phyloP scores from a whole-genome alignment of 2,113 vertebrate species.

The Eretmochelys imbricata region DNA sequence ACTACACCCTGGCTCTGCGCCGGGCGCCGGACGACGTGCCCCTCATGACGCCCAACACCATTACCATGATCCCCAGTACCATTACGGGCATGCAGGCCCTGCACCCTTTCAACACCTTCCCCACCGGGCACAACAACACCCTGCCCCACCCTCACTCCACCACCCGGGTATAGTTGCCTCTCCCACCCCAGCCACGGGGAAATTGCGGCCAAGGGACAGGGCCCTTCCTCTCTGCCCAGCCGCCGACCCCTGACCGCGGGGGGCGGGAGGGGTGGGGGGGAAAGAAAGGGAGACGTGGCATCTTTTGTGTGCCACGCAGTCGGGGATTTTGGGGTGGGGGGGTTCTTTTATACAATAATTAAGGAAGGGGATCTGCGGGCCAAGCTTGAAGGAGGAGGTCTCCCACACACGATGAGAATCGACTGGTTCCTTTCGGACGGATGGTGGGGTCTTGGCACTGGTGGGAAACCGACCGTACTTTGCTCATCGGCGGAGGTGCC shows the following conservation, averaged over 20 bases:
- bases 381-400: background rate
- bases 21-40: constrained; percentile 92
- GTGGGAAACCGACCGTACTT: too few relatives aligned
- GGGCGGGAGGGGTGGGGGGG: constrained; percentile 42
- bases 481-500: background rate
- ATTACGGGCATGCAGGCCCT: constrained; percentile 89
- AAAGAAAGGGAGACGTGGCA: background rate
- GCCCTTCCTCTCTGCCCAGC: background rate
- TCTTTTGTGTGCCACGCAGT: constrained; percentile 8
- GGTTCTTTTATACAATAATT: background rate
- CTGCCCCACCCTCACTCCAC: constrained; percentile 94
- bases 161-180: constrained; percentile 88
- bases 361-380: background rate
- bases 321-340: background rate
- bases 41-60: constrained; percentile 89
- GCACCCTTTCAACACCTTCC: constrained; percentile 91
- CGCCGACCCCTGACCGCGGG: background rate
- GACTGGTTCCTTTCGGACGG: background rate
- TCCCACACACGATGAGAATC: background rate
- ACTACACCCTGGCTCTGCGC: constrained; percentile 92
- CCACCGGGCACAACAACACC: constrained; percentile 88
- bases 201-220: background rate
- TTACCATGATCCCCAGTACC: constrained; percentile 93
- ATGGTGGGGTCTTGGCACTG: background rate
- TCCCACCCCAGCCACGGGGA: constrained; percentile 59